Evolutionary conservation across 2,113 vertebrate species (phyloP), one percentile per base, ranked within the genome.

Genomic region (Varanus komodoensis): DNA sequence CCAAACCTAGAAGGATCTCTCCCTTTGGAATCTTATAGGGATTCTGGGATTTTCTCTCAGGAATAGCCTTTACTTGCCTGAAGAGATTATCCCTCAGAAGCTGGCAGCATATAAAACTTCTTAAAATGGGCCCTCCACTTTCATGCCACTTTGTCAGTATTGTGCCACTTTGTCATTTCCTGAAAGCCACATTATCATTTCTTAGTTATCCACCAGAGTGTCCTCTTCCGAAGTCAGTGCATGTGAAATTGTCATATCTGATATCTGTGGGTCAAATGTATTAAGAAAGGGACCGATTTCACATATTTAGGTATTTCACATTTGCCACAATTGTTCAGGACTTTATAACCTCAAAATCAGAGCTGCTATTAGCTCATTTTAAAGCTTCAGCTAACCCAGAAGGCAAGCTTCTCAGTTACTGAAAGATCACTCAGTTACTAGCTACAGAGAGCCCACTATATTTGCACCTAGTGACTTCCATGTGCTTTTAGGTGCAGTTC

Each of bases 401-500:
- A 57, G 11, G 50, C 69, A 88, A 71, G 12, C 32, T 52, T 3
- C n/a, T 38, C 32, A 38, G 7, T 69, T 81, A 52, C 8, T 81
- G 27, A 25, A 38, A 67, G 38, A 87, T n/a, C 38, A 44, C 38
- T 44, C 38, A 44, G 38, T 44, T 44, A 19, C 8, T 73, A 61
- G 50, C 50, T 88, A 68, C 8, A 27, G 44, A 50, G 44, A 73
- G 48, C 48, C 21, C 9, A 54, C 38, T 71, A 54, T 38, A 69
- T 12, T 71, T 71, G 50, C 21, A 23, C 52, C 23, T 1, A 69
- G 27, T 61, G 34, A 82, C 68, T 44, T 73, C 68, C 15, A 32
- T 88, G 80, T 88, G 50, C 48, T 89, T 78, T 89, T 44, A 57
- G 73, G 8, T 84, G 71, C 32, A 15, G 67, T n/a, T 84, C 80